These are phyloP conservation scores for Chionomys nivalis DNA, from an alignment of 2,113 vertebrate species.

Conservation along the genomic window DNA sequence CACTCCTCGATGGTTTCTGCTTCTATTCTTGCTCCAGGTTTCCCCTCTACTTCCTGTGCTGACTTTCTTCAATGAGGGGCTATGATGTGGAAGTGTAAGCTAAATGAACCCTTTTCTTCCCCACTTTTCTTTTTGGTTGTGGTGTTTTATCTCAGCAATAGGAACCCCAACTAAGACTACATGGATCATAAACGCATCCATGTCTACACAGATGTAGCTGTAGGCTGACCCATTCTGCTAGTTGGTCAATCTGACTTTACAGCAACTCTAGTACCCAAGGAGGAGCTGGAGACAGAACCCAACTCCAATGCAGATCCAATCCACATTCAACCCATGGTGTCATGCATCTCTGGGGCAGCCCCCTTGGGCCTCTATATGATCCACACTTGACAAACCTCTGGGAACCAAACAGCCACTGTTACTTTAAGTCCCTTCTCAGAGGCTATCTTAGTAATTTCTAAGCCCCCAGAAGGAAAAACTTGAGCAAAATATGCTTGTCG, in stretches of 20 bases:
- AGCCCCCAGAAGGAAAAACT: not conserved
- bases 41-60: not conserved
- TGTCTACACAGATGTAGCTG: not conserved
- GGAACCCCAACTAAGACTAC: not conserved
- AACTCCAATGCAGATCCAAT: not conserved
- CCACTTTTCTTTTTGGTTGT: not conserved
- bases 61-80: not conserved
- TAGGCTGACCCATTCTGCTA: not conserved
- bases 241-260: not conserved
- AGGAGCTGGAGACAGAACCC: not conserved
- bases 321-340: no score
- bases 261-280: not conserved
- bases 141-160: not conserved
- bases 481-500: not conserved
- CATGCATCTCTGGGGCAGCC: fast-evolving
- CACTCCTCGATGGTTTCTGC: not conserved
- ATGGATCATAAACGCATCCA: not conserved
- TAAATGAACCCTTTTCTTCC: not conserved
- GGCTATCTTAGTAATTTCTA: not conserved
- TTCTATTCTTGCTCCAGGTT: not conserved
- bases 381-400: not conserved
- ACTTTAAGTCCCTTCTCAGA: not conserved
- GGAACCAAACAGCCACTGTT: not conserved
- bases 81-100: not conserved
- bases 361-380: not conserved